Evolutionary conservation across 2,113 vertebrate genomes (phyloP).

Genomic region (Tachysurus vachellii): DNA sequence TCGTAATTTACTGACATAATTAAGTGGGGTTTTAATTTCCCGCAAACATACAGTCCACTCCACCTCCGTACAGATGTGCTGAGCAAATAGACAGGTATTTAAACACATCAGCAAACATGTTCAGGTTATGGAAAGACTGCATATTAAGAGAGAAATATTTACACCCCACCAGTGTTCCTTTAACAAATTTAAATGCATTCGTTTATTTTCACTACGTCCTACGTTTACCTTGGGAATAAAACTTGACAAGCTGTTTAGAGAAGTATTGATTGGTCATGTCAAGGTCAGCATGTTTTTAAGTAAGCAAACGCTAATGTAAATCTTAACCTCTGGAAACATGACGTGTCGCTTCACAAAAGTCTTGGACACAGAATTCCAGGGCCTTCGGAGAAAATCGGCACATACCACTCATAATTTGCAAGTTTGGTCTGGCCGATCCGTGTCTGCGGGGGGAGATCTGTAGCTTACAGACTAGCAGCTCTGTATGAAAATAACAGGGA

Average conservation of each 20-base stretch:
- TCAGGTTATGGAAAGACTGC: constrained; percentile 48
- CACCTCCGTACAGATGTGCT: constrained; percentile 1
- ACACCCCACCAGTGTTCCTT: background rate
- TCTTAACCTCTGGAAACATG: constrained; percentile 31
- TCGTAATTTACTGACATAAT: constrained; percentile 41
- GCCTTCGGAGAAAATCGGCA: constrained; percentile 57
- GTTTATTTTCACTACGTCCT: constrained; percentile 43
- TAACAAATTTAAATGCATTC: constrained; percentile 3
- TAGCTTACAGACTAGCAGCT: constrained; percentile 43
- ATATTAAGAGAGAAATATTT: constrained; percentile 6
- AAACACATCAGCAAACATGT: constrained; percentile 56
- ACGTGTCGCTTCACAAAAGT: constrained; percentile 4
- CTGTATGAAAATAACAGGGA: constrained; percentile 60
- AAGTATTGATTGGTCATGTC: background rate
- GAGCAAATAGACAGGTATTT: constrained; percentile 2
- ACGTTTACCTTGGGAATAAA: constrained; percentile 35
- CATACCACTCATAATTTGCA: constrained; percentile 73
- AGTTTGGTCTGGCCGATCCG: constrained; percentile 69
- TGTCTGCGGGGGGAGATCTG: constrained; percentile 63
- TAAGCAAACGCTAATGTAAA: constrained; percentile 33
- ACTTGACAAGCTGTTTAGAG: constrained; percentile 27
- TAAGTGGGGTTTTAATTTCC: constrained; percentile 50
- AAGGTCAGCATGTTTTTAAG: constrained; percentile 22
- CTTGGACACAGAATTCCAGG: constrained; percentile 50
- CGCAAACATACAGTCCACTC: constrained; percentile 1